phyloP scores from a whole-genome alignment of 2,113 vertebrate genomes.

The Ceyx melanurus region DNA sequence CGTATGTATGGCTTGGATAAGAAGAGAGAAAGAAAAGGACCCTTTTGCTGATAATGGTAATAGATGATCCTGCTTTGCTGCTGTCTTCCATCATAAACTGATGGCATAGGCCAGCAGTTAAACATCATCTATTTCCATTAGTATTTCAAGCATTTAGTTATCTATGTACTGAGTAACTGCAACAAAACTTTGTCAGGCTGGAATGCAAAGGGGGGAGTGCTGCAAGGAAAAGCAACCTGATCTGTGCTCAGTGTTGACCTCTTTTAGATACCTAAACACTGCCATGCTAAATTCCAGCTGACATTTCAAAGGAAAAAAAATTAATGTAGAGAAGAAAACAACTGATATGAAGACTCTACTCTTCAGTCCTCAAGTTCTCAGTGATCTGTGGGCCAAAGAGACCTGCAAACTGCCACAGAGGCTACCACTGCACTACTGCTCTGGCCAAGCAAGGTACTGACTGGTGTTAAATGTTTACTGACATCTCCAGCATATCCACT shows the following conservation, averaged over 20 bases:
- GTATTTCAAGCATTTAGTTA: conserved; percentile 44
- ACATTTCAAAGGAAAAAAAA: not conserved
- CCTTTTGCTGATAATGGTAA: conserved; percentile 37
- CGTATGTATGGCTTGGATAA: conserved; percentile 24
- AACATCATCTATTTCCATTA: conserved; percentile 60
- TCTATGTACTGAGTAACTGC: conserved; percentile 26
- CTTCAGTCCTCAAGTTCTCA: not conserved
- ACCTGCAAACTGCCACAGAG: not conserved
- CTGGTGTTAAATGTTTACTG: not conserved
- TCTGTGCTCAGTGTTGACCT: not conserved
- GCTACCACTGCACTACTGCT: not conserved
- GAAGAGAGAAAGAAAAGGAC: conserved; percentile 2
- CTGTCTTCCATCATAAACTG: conserved; percentile 52
- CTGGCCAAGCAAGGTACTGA: not conserved
- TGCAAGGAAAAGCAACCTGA: conserved; percentile 23
- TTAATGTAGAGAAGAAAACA: not conserved
- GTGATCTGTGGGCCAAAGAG: not conserved
- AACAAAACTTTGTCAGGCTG: conserved; percentile 46
- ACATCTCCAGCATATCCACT: not conserved
- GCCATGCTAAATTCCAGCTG: not conserved
- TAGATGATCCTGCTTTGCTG: not conserved
- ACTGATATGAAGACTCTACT: not conserved
- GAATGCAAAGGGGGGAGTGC: not conserved
- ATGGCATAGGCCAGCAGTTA: conserved; percentile 28
- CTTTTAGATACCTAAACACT: conserved; percentile 11